Evolutionary conservation across 2,888 invertebrate species (phyloP), one percentile per base, ranked within the genome.

Genomic region (Drosophila rellima): DNA sequence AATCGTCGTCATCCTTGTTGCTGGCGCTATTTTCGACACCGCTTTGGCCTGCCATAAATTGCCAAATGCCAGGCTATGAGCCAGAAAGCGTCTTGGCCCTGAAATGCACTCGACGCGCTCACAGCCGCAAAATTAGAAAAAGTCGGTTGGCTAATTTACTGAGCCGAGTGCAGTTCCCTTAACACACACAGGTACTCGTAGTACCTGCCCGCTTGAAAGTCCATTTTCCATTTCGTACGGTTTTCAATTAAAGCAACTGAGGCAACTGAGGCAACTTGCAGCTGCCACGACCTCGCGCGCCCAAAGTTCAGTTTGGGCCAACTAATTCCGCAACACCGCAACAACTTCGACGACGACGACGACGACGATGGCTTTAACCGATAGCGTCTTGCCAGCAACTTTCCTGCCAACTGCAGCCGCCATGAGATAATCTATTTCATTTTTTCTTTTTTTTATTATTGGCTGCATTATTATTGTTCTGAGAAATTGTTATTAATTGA

Each of bases 401-500:
- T n/a, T n/a, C n/a, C n/a, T 44, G 39, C 29, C 29, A 45, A 42
- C 42, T 78, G 60, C 74, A 69, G 63, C 64, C 59, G 65, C 67
- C 69, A 59, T 45, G 26, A 88, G 88, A 82, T 84, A 80, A 86
- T 88, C 86, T 80, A 86, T 75, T 75, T 78, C 23, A 1, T 2
- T 68, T 67, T 48, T 29, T 47, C 18, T 18, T 40, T 13, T 11
- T 2, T 63, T 45, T 39, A 33, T 33, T 13, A 5, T 33, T n/a
- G 37, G 54, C 37, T 56, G 54, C 59, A 67, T 61, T 17, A 88
- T 89, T 90, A 89, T 91, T 90, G 88, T 90, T 88, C 89, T 89
- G 90, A 90, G 90, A 91, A 91, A 91, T 91, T 91, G 90, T 91
- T 91, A 91, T 91, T 91, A 92, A 91, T 91, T 92, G 91, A 91